Evolutionary conservation across 2,888 invertebrate genomes (phyloP), one percentile per base, ranked within the genome.

Genomic region (Pyrocoelia pectoralis): DNA sequence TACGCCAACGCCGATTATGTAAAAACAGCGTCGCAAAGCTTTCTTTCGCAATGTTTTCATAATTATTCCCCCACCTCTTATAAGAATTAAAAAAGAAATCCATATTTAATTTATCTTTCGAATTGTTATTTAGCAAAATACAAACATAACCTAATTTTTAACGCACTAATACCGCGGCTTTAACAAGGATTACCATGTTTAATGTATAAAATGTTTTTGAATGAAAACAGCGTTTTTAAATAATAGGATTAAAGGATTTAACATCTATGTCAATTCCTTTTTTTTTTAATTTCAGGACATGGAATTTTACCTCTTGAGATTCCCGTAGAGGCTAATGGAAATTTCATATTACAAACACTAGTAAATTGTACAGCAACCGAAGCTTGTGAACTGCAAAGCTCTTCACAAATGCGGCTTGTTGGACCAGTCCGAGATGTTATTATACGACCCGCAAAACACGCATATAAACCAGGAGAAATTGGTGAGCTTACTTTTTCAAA

Each of bases 341-440:
- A 85, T 61, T 87, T 86, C 77, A 84, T 86, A 1, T 81, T 89
- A 2, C 87, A 87, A 72, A 87, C 88, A 0, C 81, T 86, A 0
- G 86, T 88, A 0, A 86, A 87, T 38, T 88, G 88, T 73, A 82
- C 84, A 1, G 83, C 83, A 4, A 83, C 81, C 59, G 84, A 71
- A 57, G 72, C 70, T 51, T 87, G 87, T 68, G 84, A 85, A 0
- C 82, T 87, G 5, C 85, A 85, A 77, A 86, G 86, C 67, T 85
- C 86, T 71, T 86, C 87, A 64, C 83, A 86, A 70, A 85, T 88
- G 74, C 81, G 85, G 46, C 81, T 89, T n/a, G 83, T 87, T 12
- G 88, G 88, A 0, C 85, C 87, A 0, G 87, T 88, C 1, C 80
- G 88, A 18, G 88, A 88, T 70, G 87, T 88, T 59, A 85, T 89